phyloP scores from a whole-genome alignment of 2,797 vertebrate genomes.

The Sebastes minor region DNA sequence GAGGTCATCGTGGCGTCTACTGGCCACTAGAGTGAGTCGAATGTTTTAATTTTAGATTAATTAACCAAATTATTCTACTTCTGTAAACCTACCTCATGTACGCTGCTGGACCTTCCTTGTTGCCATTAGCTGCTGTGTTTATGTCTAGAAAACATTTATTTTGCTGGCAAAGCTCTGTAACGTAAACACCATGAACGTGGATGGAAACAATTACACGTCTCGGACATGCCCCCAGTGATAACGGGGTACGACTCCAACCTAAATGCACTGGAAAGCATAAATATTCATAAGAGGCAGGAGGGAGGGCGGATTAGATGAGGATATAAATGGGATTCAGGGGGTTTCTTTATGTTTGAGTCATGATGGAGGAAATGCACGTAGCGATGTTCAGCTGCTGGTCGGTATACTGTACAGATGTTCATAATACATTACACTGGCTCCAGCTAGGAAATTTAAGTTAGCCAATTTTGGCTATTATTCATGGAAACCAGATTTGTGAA shows the following conservation, averaged over 20 bases:
- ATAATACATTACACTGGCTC: conserved; percentile 22
- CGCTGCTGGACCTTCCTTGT: neutral
- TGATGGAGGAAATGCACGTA: conserved; percentile 15
- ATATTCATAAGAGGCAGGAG: conserved; percentile 50
- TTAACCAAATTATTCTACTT: neutral
- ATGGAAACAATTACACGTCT: conserved; percentile 64
- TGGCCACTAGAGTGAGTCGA: neutral
- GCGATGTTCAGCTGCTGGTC: neutral
- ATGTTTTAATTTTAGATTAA: neutral
- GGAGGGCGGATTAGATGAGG: conserved; percentile 25
- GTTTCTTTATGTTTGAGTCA: conserved; percentile 2
- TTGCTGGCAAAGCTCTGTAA: conserved; percentile 34
- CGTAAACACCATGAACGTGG: conserved; percentile 10
- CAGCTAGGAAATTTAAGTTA: neutral
- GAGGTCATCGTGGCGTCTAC: neutral
- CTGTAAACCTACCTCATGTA: neutral
- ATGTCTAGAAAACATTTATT: conserved; percentile 54
- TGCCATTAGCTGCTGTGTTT: conserved; percentile 39
- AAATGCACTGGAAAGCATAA: conserved; percentile 49
- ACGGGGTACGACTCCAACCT: conserved; percentile 3
- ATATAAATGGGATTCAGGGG: conserved; percentile 28
- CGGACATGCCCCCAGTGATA: conserved; percentile 41
- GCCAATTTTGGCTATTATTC: neutral
- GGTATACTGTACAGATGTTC: neutral
- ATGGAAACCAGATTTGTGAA: conserved; percentile 44